Conservation (phyloP, 2,113 vertebrate species). For the Glaucidium brasilianum region DNA sequence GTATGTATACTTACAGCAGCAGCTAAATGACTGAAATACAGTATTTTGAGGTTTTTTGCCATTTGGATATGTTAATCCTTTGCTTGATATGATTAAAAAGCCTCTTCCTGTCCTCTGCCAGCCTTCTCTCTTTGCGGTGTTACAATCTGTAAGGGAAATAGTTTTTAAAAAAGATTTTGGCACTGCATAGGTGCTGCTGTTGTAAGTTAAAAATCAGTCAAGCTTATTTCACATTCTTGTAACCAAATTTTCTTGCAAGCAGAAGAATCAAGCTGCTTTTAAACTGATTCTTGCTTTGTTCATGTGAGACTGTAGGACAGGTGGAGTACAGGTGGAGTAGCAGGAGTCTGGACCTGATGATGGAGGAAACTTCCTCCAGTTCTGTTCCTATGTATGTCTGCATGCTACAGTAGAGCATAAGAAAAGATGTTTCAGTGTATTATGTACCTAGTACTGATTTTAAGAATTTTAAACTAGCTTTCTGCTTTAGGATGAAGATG, state of each 20-base stretch:
- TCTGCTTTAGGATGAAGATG: background rate
- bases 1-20: background rate
- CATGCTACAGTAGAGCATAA: background rate
- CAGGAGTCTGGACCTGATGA: background rate
- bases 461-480: background rate
- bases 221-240: background rate
- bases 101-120: background rate
- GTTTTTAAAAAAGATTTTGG: background rate
- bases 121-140: background rate
- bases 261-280: background rate
- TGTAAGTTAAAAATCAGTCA: background rate
- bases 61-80: background rate
- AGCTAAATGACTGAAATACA: background rate
- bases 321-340: background rate
- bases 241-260: rapidly evolving
- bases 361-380: background rate
- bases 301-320: background rate
- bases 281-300: background rate
- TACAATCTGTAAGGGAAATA: background rate
- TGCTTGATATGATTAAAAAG: background rate
- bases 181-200: background rate
- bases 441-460: background rate
- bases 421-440: background rate
- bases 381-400: background rate
- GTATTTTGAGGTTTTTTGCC: background rate